A percentile compares a stretch with the other conserved stretches of the same genome.
Evolutionary conservation across 2,113 vertebrate genomes (phyloP).

Genomic region (Isichthys henryi): DNA sequence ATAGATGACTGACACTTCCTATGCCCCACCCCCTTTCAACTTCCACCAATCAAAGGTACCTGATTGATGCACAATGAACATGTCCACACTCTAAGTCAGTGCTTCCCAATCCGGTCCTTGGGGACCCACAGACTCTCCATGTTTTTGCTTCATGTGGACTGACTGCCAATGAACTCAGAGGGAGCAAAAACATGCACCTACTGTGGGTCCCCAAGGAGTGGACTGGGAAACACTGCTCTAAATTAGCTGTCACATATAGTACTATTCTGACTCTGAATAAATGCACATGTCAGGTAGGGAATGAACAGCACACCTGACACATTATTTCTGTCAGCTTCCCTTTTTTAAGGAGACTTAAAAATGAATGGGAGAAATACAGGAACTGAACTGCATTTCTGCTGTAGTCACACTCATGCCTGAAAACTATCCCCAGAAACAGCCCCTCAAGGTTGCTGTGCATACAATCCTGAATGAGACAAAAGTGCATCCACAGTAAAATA

Average conservation of each 20-base stretch:
- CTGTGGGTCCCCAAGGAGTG: too few species aligned
- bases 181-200: too few species aligned
- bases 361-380: not conserved
- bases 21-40: not conserved
- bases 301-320: not conserved
- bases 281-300: not conserved
- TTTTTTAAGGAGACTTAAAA: not conserved
- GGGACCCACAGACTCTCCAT: too few species aligned
- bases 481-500: not conserved
- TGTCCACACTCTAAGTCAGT: not conserved
- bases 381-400: not conserved
- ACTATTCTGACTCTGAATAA: not conserved
- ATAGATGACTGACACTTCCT: not conserved
- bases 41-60: not conserved
- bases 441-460: not conserved
- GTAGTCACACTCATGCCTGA: not conserved
- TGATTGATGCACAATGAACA: not conserved
- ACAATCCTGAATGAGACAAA: too few species aligned
- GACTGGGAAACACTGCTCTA: too few species aligned
- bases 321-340: not conserved
- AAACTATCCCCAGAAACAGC: not conserved
- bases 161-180: too few species aligned
- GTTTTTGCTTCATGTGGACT: too few species aligned
- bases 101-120: not conserved
- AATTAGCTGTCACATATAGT: not conserved